phyloP scores from a whole-genome alignment of 1,140 invertebrate genomes.

The Venturia canescens region DNA sequence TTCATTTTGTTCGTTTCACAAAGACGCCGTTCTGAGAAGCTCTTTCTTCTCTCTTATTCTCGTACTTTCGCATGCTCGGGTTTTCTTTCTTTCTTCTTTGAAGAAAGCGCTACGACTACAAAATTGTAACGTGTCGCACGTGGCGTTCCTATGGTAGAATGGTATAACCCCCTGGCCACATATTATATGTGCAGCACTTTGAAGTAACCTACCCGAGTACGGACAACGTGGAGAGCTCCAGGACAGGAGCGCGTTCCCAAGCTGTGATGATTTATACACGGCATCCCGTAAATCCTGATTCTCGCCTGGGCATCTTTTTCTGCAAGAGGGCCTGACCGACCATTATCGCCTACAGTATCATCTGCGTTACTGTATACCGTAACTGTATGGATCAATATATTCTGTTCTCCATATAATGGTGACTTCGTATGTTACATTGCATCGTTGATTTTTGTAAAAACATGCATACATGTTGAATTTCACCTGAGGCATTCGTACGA shows the following conservation, averaged over 20 bases:
- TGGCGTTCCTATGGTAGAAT: conserved; percentile 56
- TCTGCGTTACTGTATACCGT: not conserved
- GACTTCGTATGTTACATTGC: not conserved
- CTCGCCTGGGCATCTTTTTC: conserved; percentile 9
- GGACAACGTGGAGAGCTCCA: conserved; percentile 27
- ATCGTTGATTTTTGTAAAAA: not conserved
- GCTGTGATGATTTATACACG: conserved; percentile 58
- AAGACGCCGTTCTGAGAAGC: not conserved
- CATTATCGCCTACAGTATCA: conserved; percentile 19
- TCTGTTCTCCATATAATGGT: not conserved
- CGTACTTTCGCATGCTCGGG: not conserved
- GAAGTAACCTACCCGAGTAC: not conserved
- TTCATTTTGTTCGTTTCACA: not conserved
- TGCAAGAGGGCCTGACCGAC: conserved; percentile 6
- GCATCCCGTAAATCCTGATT: conserved; percentile 61
- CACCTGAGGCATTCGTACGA: not conserved
- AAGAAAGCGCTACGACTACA: not conserved
- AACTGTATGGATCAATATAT: not conserved
- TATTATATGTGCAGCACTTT: conserved; percentile 20
- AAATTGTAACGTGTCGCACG: conserved; percentile 44
- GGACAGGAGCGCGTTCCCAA: conserved; percentile 31
- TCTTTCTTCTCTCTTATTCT: not conserved
- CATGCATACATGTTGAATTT: not conserved
- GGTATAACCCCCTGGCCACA: conserved; percentile 22
- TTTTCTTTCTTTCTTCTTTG: not conserved